Evolutionary conservation across 2,113 vertebrate genomes (phyloP).

Genomic region (Gymnarchus niloticus): DNA sequence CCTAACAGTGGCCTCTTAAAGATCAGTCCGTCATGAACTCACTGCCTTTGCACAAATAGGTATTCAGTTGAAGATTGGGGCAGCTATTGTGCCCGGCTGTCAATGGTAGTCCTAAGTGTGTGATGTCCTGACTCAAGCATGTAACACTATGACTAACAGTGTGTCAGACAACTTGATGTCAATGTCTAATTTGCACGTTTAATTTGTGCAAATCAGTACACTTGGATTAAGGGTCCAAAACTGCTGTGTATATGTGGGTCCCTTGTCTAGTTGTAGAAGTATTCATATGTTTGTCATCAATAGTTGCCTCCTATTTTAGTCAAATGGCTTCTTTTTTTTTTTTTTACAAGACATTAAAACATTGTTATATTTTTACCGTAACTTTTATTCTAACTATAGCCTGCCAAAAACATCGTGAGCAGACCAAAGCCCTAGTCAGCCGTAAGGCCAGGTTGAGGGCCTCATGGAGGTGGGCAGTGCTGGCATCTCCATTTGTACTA

Average conservation of each 20-base stretch:
- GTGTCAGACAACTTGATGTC: neutral
- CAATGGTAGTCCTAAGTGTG: constrained; percentile 17
- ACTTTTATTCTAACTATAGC: neutral
- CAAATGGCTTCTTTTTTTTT: constrained; percentile 10
- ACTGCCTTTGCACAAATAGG: neutral
- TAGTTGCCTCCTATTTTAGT: constrained; percentile 17
- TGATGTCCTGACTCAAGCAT: constrained; percentile 23
- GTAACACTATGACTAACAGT: constrained; percentile 27
- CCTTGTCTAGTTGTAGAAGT: constrained; percentile 20
- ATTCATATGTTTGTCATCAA: neutral
- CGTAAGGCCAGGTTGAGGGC: too few relatives aligned
- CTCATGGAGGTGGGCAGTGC: neutral
- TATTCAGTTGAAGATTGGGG: neutral
- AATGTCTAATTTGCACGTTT: constrained; percentile 23
- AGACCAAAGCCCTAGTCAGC: too few relatives aligned
- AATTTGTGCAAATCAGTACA: constrained; percentile 23
- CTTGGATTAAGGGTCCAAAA: constrained; percentile 35
- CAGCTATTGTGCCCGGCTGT: neutral
- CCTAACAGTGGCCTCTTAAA: constrained; percentile 18
- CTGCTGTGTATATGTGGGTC: constrained; percentile 27
- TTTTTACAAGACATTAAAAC: constrained; percentile 31
- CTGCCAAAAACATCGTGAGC: too few relatives aligned
- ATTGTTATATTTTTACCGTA: constrained; percentile 32
- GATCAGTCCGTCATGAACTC: neutral
- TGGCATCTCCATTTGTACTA: too few relatives aligned